phyloP scores from a whole-genome alignment of 2,797 vertebrate species.

The Scleropages formosus region DNA sequence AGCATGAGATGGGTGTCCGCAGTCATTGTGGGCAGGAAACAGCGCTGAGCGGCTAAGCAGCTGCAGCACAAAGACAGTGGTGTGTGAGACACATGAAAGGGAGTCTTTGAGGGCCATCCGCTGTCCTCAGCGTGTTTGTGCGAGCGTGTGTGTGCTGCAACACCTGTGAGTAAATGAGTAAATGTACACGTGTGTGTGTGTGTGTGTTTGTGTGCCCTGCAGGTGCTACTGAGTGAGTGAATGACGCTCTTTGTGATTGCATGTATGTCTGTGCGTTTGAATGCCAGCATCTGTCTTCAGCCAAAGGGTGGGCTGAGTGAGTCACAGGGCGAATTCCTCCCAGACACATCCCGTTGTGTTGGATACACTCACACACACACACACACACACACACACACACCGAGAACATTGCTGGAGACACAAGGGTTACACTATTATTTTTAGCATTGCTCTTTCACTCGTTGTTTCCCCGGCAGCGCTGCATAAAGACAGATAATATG shows the following conservation, averaged over 20 bases:
- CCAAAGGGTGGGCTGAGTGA: conserved; percentile 2
- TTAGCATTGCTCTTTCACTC: conserved; percentile 9
- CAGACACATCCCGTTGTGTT: background rate
- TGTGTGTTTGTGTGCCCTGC: no score
- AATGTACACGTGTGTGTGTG: conserved; percentile 38
- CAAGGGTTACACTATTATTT: background rate
- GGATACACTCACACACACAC: no score
- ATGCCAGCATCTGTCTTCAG: conserved; percentile 40
- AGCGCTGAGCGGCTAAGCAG: conserved; percentile 10
- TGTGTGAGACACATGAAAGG: background rate
- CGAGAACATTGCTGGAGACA: background rate
- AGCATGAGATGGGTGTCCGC: background rate
- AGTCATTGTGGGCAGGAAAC: conserved; percentile 19
- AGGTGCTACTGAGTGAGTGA: background rate
- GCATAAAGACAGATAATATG: conserved; percentile 10
- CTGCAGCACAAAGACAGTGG: background rate
- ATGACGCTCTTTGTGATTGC: background rate
- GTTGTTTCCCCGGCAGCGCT: conserved; percentile 1
- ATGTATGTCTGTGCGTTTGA: conserved; percentile 4
- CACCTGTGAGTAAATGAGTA: conserved; percentile 55
- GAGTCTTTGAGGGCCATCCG: conserved; percentile 1
- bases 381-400: no score
- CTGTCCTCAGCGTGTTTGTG: background rate
- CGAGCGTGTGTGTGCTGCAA: no score
- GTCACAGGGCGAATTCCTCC: conserved; percentile 28